Evolutionary conservation across 2,888 invertebrate genomes (phyloP).

Genomic region (Conops quadrifasciatus): DNA sequence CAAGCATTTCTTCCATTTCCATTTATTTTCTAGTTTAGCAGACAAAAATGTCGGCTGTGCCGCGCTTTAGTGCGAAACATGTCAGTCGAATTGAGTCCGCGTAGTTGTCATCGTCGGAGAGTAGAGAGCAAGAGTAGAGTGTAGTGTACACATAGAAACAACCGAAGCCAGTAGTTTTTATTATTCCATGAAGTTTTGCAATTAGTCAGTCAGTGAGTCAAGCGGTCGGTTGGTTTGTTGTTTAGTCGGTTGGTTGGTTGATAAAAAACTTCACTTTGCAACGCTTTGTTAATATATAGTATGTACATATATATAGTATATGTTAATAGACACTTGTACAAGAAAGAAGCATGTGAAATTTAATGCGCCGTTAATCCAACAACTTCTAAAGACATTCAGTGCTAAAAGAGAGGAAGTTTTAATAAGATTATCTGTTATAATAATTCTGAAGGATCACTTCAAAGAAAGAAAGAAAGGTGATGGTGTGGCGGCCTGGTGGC

Average conservation of each 20-base stretch:
- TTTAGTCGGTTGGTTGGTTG: too few relatives aligned
- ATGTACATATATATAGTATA: too few relatives aligned
- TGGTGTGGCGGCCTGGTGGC: not conserved
- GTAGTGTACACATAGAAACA: too few relatives aligned
- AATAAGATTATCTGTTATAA: not conserved
- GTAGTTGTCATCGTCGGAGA: slow-evolving; percentile 5
- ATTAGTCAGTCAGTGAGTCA: slow-evolving; percentile 10
- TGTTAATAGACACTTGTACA: too few relatives aligned
- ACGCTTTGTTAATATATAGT: too few relatives aligned
- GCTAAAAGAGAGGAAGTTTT: too few relatives aligned
- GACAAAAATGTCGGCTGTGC: slow-evolving; percentile 9
- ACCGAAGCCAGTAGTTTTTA: not conserved
- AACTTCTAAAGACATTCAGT: too few relatives aligned
- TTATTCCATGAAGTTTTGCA: not conserved
- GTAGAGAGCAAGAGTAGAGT: slow-evolving; percentile 1
- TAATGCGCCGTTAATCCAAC: too few relatives aligned
- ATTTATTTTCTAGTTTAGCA: slow-evolving; percentile 25
- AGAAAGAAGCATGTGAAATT: too few relatives aligned
- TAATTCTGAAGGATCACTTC: slow-evolving; percentile 1
- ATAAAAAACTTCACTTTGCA: too few relatives aligned
- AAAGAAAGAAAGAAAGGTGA: too few relatives aligned
- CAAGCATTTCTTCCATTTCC: not conserved
- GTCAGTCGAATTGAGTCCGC: slow-evolving; percentile 7
- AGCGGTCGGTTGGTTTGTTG: not conserved
- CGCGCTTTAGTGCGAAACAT: slow-evolving; percentile 18